phyloP scores from a whole-genome alignment of 2,113 vertebrate species.

The Alosa alosa region DNA sequence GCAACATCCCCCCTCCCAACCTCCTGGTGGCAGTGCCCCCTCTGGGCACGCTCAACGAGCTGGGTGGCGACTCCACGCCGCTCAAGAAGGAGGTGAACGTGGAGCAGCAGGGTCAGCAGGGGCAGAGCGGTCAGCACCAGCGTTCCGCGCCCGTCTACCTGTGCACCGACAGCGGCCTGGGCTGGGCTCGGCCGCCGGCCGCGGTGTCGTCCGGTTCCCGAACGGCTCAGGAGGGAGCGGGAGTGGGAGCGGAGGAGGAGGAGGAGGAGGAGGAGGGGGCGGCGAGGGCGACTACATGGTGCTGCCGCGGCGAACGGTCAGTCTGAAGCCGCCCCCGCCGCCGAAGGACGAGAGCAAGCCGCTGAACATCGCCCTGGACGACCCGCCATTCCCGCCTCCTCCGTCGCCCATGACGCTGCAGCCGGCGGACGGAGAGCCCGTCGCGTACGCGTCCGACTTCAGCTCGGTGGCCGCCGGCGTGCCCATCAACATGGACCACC shows the following conservation, averaged over 20 bases:
- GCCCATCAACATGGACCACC: neutral
- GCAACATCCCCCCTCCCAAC: slow-evolving; percentile 89
- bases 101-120: slow-evolving; percentile 75
- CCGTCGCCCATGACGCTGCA: slow-evolving; percentile 77
- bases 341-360: slow-evolving; percentile 79
- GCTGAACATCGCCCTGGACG: slow-evolving; percentile 78
- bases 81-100: slow-evolving; percentile 82
- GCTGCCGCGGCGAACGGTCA: slow-evolving; percentile 87
- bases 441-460: slow-evolving; percentile 79
- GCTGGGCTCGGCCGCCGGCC: slow-evolving; percentile 78
- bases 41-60: slow-evolving; percentile 82
- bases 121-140: slow-evolving; percentile 55
- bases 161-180: slow-evolving; percentile 88
- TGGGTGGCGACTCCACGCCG: slow-evolving; percentile 68
- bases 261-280: slow-evolving; percentile 61
- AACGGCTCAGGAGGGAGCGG: slow-evolving; percentile 64
- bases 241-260: slow-evolving; percentile 61
- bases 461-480: slow-evolving; percentile 62
- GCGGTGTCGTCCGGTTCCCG: slow-evolving; percentile 66
- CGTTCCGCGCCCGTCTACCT: slow-evolving; percentile 82
- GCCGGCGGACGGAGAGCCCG: slow-evolving; percentile 75
- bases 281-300: slow-evolving; percentile 96
- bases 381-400: slow-evolving; percentile 80
- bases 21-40: slow-evolving; percentile 86
- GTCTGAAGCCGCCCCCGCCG: slow-evolving; percentile 81